These are phyloP conservation scores for Pardalotus punctatus DNA, from an alignment of 2,113 vertebrate species.

Conservation along the genomic window DNA sequence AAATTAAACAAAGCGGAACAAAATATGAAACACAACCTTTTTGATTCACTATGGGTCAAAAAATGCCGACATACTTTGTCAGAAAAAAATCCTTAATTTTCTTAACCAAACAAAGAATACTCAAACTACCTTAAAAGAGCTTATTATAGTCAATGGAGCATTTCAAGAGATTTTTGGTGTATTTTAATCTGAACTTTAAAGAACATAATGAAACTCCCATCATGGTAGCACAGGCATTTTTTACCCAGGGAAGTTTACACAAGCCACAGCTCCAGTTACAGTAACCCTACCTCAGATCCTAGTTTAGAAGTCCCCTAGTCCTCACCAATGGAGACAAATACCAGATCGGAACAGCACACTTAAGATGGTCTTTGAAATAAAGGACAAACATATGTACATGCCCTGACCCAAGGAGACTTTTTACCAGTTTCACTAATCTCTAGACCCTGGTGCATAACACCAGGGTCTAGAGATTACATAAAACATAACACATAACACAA, in stretches of 20 bases:
- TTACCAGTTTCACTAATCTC: not conserved
- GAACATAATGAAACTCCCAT: not conserved
- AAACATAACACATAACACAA: not conserved
- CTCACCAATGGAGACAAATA: not conserved
- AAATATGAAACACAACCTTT: not conserved
- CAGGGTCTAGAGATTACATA: too few species aligned
- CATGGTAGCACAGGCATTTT: not conserved
- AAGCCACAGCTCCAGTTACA: not conserved
- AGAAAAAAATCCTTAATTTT: not conserved
- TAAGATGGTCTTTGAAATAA: constrained; percentile 28
- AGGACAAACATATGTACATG: not conserved
- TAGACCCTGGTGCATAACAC: not conserved
- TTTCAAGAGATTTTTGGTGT: not conserved
- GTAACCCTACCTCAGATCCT: constrained; percentile 45
- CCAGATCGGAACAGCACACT: not conserved
- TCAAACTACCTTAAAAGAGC: not conserved
- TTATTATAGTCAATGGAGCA: not conserved
- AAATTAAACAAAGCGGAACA: not conserved
- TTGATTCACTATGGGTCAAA: not conserved
- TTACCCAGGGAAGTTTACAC: constrained; percentile 20
- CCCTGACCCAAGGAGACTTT: not conserved
- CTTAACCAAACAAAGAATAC: not conserved
- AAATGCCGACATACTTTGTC: not conserved
- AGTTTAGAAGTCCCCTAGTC: constrained; percentile 6
- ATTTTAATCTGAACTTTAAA: not conserved